These are phyloP conservation scores for Pinctada fucata DNA, from an alignment of 2,888 invertebrate genomes.

Conservation along the genomic window DNA sequence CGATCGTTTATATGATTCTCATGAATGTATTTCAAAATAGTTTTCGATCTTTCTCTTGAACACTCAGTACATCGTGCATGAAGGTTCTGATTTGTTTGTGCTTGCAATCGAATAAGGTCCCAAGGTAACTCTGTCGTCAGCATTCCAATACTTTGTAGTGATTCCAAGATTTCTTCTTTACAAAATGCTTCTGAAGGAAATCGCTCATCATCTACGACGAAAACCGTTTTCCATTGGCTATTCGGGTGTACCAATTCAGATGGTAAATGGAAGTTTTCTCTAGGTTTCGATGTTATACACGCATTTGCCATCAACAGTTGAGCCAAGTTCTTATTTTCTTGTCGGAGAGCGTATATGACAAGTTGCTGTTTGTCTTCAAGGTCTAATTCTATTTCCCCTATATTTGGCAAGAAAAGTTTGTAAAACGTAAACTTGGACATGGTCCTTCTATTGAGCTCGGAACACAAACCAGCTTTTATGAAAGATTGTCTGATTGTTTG, in stretches of 20 bases:
- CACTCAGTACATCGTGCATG: neutral
- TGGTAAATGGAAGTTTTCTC: neutral
- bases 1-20: neutral
- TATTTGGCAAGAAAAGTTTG: too few species aligned
- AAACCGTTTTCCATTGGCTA: neutral
- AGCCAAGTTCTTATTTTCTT: conserved; percentile 14
- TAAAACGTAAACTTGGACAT: too few species aligned
- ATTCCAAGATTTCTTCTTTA: neutral
- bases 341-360: too few species aligned
- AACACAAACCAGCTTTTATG: too few species aligned
- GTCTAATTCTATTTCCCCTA: too few species aligned
- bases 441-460: too few species aligned
- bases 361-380: too few species aligned
- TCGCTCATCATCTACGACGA: neutral
- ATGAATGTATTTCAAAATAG: neutral
- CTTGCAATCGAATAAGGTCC: neutral
- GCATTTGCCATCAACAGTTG: neutral
- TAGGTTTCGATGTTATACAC: conserved; percentile 10
- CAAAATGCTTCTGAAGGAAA: conserved; percentile 18
- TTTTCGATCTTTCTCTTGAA: neutral
- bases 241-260: neutral
- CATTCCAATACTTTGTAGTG: conserved; percentile 19
- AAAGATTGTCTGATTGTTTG: too few species aligned
- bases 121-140: neutral
- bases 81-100: neutral